Evolutionary conservation across 2,113 vertebrate genomes (phyloP), one percentile per base, ranked within the genome.

Genomic region (Procavia capensis): DNA sequence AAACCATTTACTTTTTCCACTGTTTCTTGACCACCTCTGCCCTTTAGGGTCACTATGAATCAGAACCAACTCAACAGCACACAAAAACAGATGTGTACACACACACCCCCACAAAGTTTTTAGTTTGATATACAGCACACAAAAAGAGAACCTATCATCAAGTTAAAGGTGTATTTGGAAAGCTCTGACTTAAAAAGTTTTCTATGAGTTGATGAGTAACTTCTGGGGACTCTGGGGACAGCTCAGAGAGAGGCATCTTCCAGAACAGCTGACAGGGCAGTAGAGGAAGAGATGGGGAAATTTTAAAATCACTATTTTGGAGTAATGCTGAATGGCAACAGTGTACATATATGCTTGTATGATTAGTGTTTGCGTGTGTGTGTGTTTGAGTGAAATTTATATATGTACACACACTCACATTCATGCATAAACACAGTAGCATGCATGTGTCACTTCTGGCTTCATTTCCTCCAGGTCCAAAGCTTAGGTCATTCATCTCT

Each of bases 391-490:
- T 54, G 50, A 54, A 54, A 54, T 54, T 54, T 54, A 16, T 54
- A 13, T 54, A 54, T 54, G 14, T 16, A 13, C 17, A 16, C 1
- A 68, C 39, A 54, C 9, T 16, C 54, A 75, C 22, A 17, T 24
- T 66, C n/a, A 10, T 9, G 9, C 8, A 20, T 36, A 27, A 43
- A 85, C n/a, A 29, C 8, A 5, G 45, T 25, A 39, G 57, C 36
- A 50, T 41, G 19, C 17, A 4, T 88, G 6, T 84, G 5, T 27
- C 20, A 2, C 0, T n/a, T 19, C 9, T 29, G 4, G 31, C 4
- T 14, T 20, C 3, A 24, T 41, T 36, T 22, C 4, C 59, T 70
- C 20, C 13, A 0, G 1, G 0, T 29, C 19, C 0, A 34, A 41
- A 5, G 45, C 19, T 72, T 17, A 4, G 45, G 8, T 36, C 11